Evolutionary conservation across 2,113 vertebrate genomes (phyloP).

Genomic region (Cyanoramphus novaezelandiae): DNA sequence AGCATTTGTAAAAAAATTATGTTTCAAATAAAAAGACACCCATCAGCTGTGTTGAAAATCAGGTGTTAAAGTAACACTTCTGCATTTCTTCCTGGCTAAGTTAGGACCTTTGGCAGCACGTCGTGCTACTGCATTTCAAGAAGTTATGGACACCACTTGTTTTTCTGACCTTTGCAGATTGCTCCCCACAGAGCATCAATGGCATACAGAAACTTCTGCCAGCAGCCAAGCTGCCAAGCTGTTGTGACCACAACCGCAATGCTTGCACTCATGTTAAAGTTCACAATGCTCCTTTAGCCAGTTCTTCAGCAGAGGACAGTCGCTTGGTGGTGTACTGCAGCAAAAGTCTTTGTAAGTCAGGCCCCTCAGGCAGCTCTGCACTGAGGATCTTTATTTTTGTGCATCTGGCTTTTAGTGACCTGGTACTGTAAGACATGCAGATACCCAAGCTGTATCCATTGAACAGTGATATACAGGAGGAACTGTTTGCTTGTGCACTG

Average conservation of each 20-base stretch:
- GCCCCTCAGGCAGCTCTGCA: neutral
- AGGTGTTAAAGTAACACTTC: neutral
- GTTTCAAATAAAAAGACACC: neutral
- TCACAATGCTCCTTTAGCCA: neutral
- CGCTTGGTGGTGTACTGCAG: neutral
- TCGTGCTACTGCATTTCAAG: neutral
- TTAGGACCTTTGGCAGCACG: neutral
- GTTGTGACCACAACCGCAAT: neutral
- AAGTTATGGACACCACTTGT: neutral
- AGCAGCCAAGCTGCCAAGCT: neutral
- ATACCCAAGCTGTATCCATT: fast-evolving
- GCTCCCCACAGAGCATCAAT: neutral
- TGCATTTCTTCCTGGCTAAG: neutral
- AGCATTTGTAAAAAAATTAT: neutral
- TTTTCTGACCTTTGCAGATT: neutral
- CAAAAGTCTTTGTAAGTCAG: neutral
- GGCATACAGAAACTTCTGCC: neutral
- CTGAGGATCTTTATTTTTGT: neutral
- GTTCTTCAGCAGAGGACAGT: neutral
- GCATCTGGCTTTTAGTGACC: neutral
- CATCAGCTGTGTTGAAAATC: neutral
- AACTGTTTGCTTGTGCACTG: neutral
- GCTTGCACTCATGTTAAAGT: neutral
- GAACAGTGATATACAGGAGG: neutral
- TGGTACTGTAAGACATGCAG: neutral